These are phyloP conservation scores for Salticus scenicus DNA, from an alignment of 2,888 invertebrate species.

Conservation along the genomic window DNA sequence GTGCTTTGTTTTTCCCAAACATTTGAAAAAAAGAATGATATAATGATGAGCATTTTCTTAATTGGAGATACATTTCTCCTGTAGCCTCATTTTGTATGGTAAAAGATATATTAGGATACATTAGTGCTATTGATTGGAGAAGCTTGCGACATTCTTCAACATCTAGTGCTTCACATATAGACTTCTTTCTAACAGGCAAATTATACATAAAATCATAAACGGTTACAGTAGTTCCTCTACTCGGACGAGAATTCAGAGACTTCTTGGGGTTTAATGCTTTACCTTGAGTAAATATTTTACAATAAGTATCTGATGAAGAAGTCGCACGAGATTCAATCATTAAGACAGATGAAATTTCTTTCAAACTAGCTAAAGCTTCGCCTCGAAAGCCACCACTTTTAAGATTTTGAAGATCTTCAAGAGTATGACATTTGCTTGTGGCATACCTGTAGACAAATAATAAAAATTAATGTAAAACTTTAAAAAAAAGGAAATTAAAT, in stretches of 20 bases:
- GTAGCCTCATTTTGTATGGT: slow-evolving; percentile 82
- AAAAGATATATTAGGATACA: slow-evolving; percentile 81
- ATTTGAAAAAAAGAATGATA: slow-evolving; percentile 79
- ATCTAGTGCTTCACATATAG: slow-evolving; percentile 79
- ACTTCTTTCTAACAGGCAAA: slow-evolving; percentile 80
- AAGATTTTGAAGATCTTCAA: slow-evolving; percentile 78
- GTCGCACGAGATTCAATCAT: slow-evolving; percentile 80
- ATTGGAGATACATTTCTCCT: slow-evolving; percentile 80
- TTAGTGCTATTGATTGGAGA: slow-evolving; percentile 81
- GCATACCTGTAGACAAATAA: slow-evolving; percentile 77
- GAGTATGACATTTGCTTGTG: slow-evolving; percentile 81
- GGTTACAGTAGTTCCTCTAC: slow-evolving; percentile 84
- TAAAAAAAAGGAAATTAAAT: neutral
- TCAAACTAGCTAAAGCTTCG: slow-evolving; percentile 82
- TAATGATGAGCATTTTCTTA: slow-evolving; percentile 79
- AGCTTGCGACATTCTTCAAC: slow-evolving; percentile 80
- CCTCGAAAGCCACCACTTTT: slow-evolving; percentile 83
- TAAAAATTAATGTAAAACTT: neutral
- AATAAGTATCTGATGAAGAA: slow-evolving; percentile 78
- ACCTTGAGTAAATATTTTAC: slow-evolving; percentile 79
- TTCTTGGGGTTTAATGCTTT: slow-evolving; percentile 76
- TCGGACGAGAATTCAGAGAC: slow-evolving; percentile 78
- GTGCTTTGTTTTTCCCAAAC: slow-evolving; percentile 77
- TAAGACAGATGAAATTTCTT: slow-evolving; percentile 79
- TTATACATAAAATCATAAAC: slow-evolving; percentile 82